Percentiles rank a stretch among this genome's conserved stretches.
phyloP scores from a whole-genome alignment of 2,888 invertebrate species.

The Apamea sordens region DNA sequence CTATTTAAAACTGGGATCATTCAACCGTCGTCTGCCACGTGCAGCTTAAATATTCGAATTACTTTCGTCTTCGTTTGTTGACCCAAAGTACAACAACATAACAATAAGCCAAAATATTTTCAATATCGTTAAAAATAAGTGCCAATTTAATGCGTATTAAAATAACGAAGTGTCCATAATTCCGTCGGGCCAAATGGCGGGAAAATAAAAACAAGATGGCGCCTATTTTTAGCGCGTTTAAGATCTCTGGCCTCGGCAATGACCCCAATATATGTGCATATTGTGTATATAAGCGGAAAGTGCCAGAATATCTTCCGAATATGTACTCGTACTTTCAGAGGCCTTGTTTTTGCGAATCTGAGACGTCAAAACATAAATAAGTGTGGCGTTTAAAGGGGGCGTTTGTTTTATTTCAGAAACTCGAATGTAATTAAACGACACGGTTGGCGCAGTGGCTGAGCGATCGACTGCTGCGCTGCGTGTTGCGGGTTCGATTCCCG shows the following conservation, averaged over 20 bases:
- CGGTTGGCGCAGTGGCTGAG: too few relatives aligned
- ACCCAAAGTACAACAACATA: neutral
- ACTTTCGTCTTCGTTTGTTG: neutral
- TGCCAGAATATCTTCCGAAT: constrained; percentile 29
- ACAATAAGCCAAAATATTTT: constrained; percentile 25
- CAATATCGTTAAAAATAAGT: constrained; percentile 9
- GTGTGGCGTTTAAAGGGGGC: neutral
- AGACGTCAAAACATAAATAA: neutral
- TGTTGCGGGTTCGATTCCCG: too few relatives aligned
- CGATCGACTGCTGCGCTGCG: too few relatives aligned
- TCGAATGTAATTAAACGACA: neutral
- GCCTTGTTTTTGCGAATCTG: constrained; percentile 1
- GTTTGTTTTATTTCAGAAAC: neutral
- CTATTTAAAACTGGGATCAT: neutral
- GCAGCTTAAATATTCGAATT: neutral
- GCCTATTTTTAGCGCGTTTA: constrained; percentile 70
- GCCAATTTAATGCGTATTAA: constrained; percentile 15
- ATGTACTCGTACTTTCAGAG: constrained; percentile 28
- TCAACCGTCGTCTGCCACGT: neutral
- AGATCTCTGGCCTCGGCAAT: constrained; percentile 54
- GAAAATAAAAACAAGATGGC: constrained; percentile 73
- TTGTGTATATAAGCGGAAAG: constrained; percentile 16
- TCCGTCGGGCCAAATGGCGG: constrained; percentile 17
- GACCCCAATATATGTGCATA: constrained; percentile 38
- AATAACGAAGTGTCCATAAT: constrained; percentile 18